These are phyloP conservation scores for Dryas iulia DNA, from an alignment of 1,140 invertebrate genomes.

Conservation along the genomic window DNA sequence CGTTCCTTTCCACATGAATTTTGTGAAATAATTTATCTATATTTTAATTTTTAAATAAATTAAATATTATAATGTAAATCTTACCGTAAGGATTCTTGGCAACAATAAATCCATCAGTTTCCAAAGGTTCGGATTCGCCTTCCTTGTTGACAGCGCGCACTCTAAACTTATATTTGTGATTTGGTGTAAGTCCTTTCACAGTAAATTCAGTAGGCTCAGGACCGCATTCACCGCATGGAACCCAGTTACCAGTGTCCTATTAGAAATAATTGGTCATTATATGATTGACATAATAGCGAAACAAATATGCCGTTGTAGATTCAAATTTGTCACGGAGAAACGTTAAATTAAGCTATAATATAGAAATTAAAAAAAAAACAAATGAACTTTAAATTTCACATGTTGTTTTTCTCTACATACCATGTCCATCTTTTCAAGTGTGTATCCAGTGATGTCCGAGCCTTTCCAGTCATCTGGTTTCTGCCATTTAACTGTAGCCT, in stretches of 20 bases:
- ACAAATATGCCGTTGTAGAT: too few relatives aligned
- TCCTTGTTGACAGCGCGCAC: slow-evolving; percentile 99
- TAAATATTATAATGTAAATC: slow-evolving; percentile 14
- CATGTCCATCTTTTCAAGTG: slow-evolving; percentile 98
- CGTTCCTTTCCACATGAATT: background rate
- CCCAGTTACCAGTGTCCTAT: slow-evolving; percentile 93
- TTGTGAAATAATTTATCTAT: background rate
- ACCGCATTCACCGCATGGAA: slow-evolving; percentile 94
- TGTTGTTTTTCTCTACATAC: slow-evolving; percentile 54
- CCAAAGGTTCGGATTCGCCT: slow-evolving; percentile 97
- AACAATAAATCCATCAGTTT: slow-evolving; percentile 91
- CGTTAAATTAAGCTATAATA: too few relatives aligned
- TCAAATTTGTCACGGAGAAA: too few relatives aligned
- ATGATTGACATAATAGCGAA: too few relatives aligned
- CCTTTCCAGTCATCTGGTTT: slow-evolving; percentile 97
- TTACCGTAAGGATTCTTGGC: slow-evolving; percentile 98
- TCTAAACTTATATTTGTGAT: slow-evolving; percentile 99
- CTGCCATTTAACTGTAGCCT: slow-evolving; percentile 97
- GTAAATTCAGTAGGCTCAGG: slow-evolving; percentile 90
- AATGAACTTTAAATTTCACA: too few relatives aligned
- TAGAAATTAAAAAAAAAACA: too few relatives aligned
- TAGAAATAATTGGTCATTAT: slow-evolving; percentile 20
- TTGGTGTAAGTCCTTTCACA: slow-evolving; percentile 95
- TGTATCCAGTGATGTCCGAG: slow-evolving; percentile 95
- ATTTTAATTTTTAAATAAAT: background rate